Percentiles rank a stretch among this genome's conserved stretches.
Conservation (phyloP, 2,113 vertebrate genomes). For the Circaetus gallicus region DNA sequence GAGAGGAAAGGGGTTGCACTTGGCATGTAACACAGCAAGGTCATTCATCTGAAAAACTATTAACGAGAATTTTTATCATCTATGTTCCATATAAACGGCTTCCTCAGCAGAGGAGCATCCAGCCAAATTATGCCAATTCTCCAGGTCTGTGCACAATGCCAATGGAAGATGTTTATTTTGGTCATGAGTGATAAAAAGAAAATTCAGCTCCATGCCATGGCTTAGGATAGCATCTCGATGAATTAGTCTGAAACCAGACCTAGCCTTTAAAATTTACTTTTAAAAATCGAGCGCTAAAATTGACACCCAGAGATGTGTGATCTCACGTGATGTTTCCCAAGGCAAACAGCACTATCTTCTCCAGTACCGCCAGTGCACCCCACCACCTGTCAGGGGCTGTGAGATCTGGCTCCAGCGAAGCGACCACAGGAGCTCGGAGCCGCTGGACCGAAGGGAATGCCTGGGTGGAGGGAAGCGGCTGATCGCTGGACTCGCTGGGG, state of each 20-base stretch:
- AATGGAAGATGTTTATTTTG: fast-evolving
- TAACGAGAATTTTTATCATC: neutral
- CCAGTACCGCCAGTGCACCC: fast-evolving
- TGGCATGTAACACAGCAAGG: neutral
- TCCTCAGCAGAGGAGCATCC: neutral
- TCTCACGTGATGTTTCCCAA: neutral
- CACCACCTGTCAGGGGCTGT: neutral
- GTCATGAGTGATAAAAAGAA: neutral
- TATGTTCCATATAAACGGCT: neutral
- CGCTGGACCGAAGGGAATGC: fast-evolving
- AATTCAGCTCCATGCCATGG: fast-evolving
- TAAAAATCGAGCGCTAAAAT: neutral
- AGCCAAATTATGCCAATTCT: neutral
- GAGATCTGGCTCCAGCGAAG: neutral
- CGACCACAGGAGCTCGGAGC: fast-evolving
- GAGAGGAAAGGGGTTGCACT: neutral
- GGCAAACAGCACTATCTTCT: neutral
- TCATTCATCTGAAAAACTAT: neutral
- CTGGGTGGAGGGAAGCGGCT: fast-evolving
- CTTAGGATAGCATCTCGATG: neutral
- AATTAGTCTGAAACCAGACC: neutral
- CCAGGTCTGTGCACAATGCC: neutral
- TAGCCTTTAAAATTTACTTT: too few relatives aligned
- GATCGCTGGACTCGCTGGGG: neutral
- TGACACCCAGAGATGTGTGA: neutral